Evolutionary conservation across 2,888 invertebrate species (phyloP), one percentile per base, ranked within the genome.

Genomic region (Scaeva pyrastri): DNA sequence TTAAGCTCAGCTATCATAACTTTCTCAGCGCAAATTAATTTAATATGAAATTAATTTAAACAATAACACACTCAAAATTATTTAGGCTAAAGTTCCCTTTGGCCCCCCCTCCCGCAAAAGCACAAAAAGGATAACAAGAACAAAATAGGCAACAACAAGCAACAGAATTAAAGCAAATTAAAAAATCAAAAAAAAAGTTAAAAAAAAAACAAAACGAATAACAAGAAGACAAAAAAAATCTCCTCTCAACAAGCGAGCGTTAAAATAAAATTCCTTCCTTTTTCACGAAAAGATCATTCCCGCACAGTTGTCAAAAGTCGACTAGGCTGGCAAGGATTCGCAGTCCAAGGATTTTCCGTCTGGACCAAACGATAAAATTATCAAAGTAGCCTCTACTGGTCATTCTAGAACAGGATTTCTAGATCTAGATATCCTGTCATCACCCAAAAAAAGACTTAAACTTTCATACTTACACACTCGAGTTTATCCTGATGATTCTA

Each of bases 271-370:
- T 86, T 60, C 16, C 48, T 80, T 43, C 68, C 31, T 31, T 58
- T 39, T 52, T 68, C 39, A 68, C 50, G 71, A 56, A 64, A 86
- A 78, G 86, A 86, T 86, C 86, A 86, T 86, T 73, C 81, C 86
- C 81, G 86, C 74, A 82, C 86, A 86, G 23, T 86, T 82, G 82
- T 86, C 86, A 86, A 86, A 86, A 86, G 82, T 82, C 86, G 86
- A 86, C 86, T 86, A 86, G 79, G 66, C 64, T 43, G 7, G 31
- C 68, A 43, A 78, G 68, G 70, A 77, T 77, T 58, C 12, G n/a
- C 31, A 70, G 77, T 85, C 81, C 55, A 81, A 77, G 81, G 68
- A 85, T 73, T 68, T 68, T 41, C 45, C 5, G 16, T 36, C 68
- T 68, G 21, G 45, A 56, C 70, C 62, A 45, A n/a, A 1, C 60